A percentile compares a stretch with the other conserved stretches of the same genome.
Conservation (phyloP, 1,140 invertebrate species). For the Ceratosolen solmsi region DNA sequence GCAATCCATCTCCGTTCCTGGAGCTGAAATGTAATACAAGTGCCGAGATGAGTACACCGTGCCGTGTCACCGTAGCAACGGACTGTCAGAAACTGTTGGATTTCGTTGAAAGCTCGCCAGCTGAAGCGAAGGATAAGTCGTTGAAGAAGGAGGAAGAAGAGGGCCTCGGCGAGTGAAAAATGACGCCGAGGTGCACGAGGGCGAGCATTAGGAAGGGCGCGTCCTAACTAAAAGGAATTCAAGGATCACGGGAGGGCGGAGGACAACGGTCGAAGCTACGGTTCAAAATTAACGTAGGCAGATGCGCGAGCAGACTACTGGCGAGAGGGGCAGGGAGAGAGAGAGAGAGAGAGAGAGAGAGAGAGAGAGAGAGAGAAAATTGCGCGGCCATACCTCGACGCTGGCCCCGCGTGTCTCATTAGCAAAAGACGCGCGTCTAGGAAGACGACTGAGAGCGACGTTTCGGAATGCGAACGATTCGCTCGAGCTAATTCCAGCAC, state of each 20-base stretch:
- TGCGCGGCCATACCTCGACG: not conserved
- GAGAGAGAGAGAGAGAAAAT: too few relatives aligned
- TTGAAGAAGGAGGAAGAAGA: not conserved
- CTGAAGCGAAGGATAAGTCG: not conserved
- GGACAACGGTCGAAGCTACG: too few relatives aligned
- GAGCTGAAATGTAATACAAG: not conserved
- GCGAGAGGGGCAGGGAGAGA: too few relatives aligned
- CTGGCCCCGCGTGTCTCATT: conserved; percentile 23
- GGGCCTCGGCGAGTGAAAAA: not conserved
- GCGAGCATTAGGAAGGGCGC: not conserved
- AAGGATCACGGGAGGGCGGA: not conserved
- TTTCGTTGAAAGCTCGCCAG: not conserved
- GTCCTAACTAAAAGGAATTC: not conserved
- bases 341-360: too few relatives aligned
- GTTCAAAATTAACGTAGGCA: too few relatives aligned
- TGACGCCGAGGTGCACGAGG: not conserved
- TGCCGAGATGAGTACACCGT: not conserved
- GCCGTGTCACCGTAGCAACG: not conserved
- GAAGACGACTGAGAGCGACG: not conserved
- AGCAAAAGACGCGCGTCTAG: conserved; percentile 22
- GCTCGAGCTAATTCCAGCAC: not conserved
- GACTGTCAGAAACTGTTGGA: not conserved
- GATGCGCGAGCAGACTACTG: too few relatives aligned
- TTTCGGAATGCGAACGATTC: conserved; percentile 2
- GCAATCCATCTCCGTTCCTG: too few relatives aligned